Percentiles rank a stretch among this genome's conserved stretches.
These are phyloP conservation scores for Mesochorus sp. DNA, from an alignment of 2,888 invertebrate genomes.

Conservation along the genomic window DNA sequence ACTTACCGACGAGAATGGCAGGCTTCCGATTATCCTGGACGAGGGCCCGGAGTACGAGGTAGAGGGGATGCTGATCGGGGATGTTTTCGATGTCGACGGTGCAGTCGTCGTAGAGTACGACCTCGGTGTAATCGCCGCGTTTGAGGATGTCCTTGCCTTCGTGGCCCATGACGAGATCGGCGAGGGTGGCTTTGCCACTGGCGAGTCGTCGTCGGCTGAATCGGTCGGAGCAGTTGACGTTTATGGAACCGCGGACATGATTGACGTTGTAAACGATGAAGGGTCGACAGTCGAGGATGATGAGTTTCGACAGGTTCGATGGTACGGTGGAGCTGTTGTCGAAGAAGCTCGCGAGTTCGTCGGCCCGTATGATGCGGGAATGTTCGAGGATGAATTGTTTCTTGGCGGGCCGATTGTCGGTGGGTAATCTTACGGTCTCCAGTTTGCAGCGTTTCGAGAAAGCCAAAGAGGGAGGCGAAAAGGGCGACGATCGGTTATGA, in stretches of 20 bases:
- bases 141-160: slow-evolving; percentile 86
- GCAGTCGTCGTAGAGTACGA: slow-evolving; percentile 88
- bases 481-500: slow-evolving; percentile 18
- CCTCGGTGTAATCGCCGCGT: slow-evolving; percentile 84
- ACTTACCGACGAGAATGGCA: slow-evolving; percentile 87
- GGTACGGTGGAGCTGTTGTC: too few relatives aligned
- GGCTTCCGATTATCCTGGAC: slow-evolving; percentile 87
- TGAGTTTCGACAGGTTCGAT: too few relatives aligned
- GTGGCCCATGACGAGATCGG: slow-evolving; percentile 86
- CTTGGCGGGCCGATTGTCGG: slow-evolving; percentile 82
- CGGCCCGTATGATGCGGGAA: slow-evolving; percentile 83
- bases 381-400: slow-evolving; percentile 83
- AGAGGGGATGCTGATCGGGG: slow-evolving; percentile 85
- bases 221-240: slow-evolving; percentile 88
- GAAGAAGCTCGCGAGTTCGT: slow-evolving; percentile 83
- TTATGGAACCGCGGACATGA: slow-evolving; percentile 87
- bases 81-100: slow-evolving; percentile 85
- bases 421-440: slow-evolving; percentile 83
- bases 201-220: slow-evolving; percentile 87
- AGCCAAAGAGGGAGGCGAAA: slow-evolving; percentile 70
- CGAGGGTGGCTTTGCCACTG: slow-evolving; percentile 86
- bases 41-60: slow-evolving; percentile 86
- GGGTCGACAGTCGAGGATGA: slow-evolving; percentile 87
- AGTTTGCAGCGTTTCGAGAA: slow-evolving; percentile 84
- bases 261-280: slow-evolving; percentile 88